Evolutionary conservation across 2,888 invertebrate species (phyloP).

Genomic region (Hartigia nigra): DNA sequence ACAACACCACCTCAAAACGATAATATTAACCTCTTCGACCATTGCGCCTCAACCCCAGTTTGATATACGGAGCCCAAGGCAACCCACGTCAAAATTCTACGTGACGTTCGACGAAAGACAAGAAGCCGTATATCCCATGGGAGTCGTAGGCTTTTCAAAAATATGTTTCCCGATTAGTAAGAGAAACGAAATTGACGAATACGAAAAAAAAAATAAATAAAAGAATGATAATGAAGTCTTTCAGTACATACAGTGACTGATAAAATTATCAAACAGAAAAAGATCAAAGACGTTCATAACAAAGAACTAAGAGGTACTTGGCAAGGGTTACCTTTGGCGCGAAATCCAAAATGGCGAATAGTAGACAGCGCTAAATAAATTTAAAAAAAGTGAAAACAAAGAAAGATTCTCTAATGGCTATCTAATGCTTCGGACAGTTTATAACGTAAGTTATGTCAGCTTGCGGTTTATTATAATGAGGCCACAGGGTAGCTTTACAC

Average conservation of each 20-base stretch:
- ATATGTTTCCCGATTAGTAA: not conserved
- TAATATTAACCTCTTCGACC: not conserved
- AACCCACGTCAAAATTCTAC: not conserved
- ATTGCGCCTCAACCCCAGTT: not conserved
- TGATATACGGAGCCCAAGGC: not conserved
- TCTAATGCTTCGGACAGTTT: slow-evolving; percentile 37
- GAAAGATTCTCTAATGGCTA: slow-evolving; percentile 25
- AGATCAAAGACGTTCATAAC: not conserved
- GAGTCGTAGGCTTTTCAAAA: not conserved
- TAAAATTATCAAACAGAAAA: no score
- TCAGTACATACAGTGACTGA: no score
- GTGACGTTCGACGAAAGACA: not conserved
- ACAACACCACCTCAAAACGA: not conserved
- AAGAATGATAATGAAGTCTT: not conserved
- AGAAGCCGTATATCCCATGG: not conserved
- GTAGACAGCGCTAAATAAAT: not conserved
- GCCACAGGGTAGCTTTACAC: slow-evolving; percentile 46
- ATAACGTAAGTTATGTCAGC: slow-evolving; percentile 33
- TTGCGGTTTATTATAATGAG: slow-evolving; percentile 52
- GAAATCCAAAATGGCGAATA: not conserved
- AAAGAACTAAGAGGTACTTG: not conserved
- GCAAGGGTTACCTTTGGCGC: not conserved
- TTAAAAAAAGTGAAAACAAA: not conserved
- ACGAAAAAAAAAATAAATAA: not conserved
- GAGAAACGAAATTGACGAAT: not conserved